Percentiles rank a stretch among this genome's conserved stretches.
These are phyloP conservation scores for Bucorvus abyssinicus DNA, from an alignment of 2,797 vertebrate genomes.

Conservation along the genomic window DNA sequence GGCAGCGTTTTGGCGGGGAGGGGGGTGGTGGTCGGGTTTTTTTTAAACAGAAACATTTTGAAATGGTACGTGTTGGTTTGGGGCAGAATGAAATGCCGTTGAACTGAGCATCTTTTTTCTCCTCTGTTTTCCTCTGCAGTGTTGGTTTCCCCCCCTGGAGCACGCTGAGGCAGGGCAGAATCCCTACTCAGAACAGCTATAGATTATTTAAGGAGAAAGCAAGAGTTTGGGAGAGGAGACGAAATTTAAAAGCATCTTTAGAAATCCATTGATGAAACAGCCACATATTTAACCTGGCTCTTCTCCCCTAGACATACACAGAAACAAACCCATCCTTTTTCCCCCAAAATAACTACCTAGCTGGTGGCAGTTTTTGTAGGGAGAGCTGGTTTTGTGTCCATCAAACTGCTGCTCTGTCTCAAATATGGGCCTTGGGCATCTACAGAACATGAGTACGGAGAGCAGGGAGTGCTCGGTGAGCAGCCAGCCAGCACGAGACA, in stretches of 20 bases:
- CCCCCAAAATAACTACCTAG: accelerated
- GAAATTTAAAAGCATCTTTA: background rate
- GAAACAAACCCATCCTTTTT: background rate
- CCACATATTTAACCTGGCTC: background rate
- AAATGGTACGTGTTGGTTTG: background rate
- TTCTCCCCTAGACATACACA: background rate
- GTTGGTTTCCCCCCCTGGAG: background rate
- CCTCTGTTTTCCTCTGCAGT: background rate
- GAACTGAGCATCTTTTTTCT: background rate
- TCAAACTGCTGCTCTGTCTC: background rate
- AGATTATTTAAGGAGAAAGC: background rate
- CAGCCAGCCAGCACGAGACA: background rate
- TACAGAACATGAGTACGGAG: background rate
- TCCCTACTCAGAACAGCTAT: background rate
- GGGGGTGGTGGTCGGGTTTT: background rate
- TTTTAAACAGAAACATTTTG: background rate
- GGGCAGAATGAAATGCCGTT: background rate
- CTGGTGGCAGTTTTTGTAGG: background rate
- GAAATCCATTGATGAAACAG: background rate
- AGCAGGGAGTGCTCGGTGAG: background rate
- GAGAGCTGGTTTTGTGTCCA: background rate
- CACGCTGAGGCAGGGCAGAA: background rate
- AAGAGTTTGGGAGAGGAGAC: background rate
- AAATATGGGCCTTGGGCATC: background rate
- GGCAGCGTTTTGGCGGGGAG: background rate